phyloP scores from a whole-genome alignment of 2,888 invertebrate species.

The Philopedon plagiatum region DNA sequence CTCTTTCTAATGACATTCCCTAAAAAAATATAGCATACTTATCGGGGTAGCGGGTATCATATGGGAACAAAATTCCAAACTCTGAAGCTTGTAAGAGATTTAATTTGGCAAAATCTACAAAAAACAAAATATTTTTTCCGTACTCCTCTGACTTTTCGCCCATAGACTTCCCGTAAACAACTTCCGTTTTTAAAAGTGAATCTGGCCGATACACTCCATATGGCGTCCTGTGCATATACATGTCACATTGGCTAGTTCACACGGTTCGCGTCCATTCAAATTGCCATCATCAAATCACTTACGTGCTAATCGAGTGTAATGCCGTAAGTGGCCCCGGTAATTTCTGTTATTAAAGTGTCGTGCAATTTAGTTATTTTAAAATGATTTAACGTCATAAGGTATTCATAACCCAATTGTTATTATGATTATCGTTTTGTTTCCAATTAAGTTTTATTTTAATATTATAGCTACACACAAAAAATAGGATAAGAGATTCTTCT shows the following conservation, averaged over 20 bases:
- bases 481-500: no score
- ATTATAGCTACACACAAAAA: no score
- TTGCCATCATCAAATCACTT: slow-evolving; percentile 33
- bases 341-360: not conserved
- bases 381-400: no score
- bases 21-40: no score
- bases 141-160: not conserved
- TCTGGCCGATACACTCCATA: slow-evolving; percentile 38
- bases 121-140: not conserved
- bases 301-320: slow-evolving; percentile 41
- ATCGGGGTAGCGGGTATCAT: no score
- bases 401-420: no score
- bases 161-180: slow-evolving; percentile 8
- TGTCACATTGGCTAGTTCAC: slow-evolving; percentile 49
- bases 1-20: no score
- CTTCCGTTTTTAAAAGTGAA: slow-evolving; percentile 29
- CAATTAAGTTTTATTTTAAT: no score
- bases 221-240: slow-evolving; percentile 47
- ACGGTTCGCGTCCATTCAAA: slow-evolving; percentile 30
- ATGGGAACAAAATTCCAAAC: no score
- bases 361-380: no score
- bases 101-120: not conserved
- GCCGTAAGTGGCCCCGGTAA: slow-evolving; percentile 23
- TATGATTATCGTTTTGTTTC: no score
- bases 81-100: no score